Evolutionary conservation across 2,113 vertebrate genomes (phyloP), one percentile per base, ranked within the genome.

Genomic region (Cheirogaleus medius): DNA sequence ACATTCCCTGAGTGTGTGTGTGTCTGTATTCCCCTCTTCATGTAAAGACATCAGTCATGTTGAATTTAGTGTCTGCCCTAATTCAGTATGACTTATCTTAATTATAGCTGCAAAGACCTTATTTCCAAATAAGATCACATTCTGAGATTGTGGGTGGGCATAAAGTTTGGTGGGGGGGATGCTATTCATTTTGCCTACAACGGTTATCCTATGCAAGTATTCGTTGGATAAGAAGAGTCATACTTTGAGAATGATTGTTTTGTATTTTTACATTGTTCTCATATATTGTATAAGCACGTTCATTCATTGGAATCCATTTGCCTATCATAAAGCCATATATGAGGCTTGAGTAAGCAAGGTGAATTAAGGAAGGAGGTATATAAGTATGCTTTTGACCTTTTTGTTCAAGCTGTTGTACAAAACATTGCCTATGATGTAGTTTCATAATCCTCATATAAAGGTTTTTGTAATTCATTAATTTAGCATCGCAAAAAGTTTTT

Each of bases 381-480:
- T 47, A 3, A 18, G 37, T 14, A 32, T 34, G 63, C 3, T 56
- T 78, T 64, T 29, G 42, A 10, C 5, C n/a, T 80, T 63, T 66
- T 18, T 37, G 32, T 54, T 37, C 32, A 81, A 49, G 23, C 37
- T 47, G 8, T 44, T 52, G 23, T 68, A 12, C 6, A 69, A 87
- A 90, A 14, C 18, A 32, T 37, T 60, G 23, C 76, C 64, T 68
- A 17, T n/a, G 23, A 25, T 58, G 3, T 14, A 54, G 7, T 9
- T 87, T 23, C 37, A 81, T 52, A n/a, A n/a, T 14, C 27, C 8
- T 68, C 81, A 76, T 20, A 29, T 42, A 17, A 81, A 60, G 42
- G 74, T 25, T 87, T 89, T 68, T 95, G 23, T 47, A 85, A 95
- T 76, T 81, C 47, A 60, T 68, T 96, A 93, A 95, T 77, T 90